Base-by-base conservation (phyloP, 1,140 invertebrate species). In the Pantala flavescens region DNA sequence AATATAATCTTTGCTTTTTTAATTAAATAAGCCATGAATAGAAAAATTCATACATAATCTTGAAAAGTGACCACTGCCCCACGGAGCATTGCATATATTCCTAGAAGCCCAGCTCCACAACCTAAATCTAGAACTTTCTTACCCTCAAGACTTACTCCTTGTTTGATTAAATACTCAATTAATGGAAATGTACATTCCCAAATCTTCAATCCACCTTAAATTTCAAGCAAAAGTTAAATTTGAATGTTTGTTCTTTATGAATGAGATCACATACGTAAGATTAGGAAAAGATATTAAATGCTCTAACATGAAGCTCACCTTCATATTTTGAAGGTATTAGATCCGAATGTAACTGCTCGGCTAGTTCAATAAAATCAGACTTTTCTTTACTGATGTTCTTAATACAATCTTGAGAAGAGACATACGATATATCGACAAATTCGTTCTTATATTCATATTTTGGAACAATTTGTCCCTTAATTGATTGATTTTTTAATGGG, bases 131-230 rank as follows among this genome's bases (percentile, higher is more conserved):
- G 81, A 3, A 93, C 86, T 72, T 81, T 83, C 79, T 85, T 87
- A 71, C 85, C 78, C 76, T 85, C 77, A 36, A 88, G 83, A 24
- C 80, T 70, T 12, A 82, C 73, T 9, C 70, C 73, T 75, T 86
- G 81, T 74, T 85, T 79, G 11, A 84, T 76, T 24, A 92, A 78
- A 81, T 90, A 93, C 74, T 87, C 81, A 36, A 89, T 79, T 71
- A 96, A 81, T 80, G 95, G 93, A 80, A 88, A 86, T 21, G 91
- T 94, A 78, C 93, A 93, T 83, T 96, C 93, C 94, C 94, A 96
- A 75, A 95, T 87, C 86, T 95, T 95, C 24, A 93, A 84, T 19
- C 94, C 94, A 78, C 93, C 93, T 94, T 78, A 71, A 82, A 76
- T 78, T 70, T 9, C n/a, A 63, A 63, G 9, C 28, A 36, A 36